Conservation (phyloP, 2,797 vertebrate species). For the Peromyscus melanophrys region DNA sequence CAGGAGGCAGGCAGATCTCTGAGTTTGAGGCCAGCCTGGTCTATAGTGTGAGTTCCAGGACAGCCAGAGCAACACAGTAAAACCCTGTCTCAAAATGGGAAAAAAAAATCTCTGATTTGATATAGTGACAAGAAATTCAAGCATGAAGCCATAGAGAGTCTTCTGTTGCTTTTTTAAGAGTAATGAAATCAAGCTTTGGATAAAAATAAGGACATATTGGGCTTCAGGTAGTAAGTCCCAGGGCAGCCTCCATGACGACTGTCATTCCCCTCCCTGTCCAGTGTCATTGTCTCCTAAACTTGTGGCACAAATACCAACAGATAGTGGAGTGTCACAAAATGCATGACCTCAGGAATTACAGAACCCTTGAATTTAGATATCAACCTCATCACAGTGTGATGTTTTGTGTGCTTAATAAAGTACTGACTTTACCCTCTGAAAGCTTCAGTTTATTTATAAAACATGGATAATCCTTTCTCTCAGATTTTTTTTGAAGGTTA, state of each 20-base stretch:
- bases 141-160: background rate
- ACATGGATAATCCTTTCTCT: constrained; percentile 9
- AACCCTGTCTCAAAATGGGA: background rate
- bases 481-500: constrained; percentile 48
- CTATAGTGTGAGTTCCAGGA: background rate
- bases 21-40: background rate
- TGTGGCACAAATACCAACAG: background rate
- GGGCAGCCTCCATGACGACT: background rate
- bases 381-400: background rate
- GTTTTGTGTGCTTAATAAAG: background rate
- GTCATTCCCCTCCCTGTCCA: background rate
- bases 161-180: constrained; percentile 51
- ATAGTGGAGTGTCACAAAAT: background rate
- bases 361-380: constrained; percentile 9
- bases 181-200: background rate
- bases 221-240: background rate
- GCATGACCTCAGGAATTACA: background rate
- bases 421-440: constrained; percentile 6
- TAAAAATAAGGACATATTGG: background rate
- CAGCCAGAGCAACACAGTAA: background rate
- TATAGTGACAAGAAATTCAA: background rate
- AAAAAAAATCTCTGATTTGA: constrained; percentile 13
- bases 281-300: background rate
- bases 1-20: background rate
- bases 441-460: constrained; percentile 41